These are phyloP conservation scores for Echinops telfairi DNA, from an alignment of 2,113 vertebrate genomes.

Conservation along the genomic window DNA sequence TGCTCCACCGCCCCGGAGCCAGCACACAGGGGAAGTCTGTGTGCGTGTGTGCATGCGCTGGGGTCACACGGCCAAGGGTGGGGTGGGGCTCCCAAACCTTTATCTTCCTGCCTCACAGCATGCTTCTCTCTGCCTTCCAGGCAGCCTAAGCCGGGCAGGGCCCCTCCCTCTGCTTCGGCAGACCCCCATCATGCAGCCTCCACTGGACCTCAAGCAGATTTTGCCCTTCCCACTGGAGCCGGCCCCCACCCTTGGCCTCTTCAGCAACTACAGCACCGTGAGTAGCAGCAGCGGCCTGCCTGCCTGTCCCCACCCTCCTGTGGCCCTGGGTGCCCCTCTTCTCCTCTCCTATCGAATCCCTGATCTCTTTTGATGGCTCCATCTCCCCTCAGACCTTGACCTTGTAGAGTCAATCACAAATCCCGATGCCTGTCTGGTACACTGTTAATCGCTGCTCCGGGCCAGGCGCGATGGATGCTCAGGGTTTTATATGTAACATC, in stretches of 20 bases:
- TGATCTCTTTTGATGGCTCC: not conserved
- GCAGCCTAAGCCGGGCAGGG: slow-evolving; percentile 86
- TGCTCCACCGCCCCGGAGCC: slow-evolving; percentile 15
- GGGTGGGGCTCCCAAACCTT: not conserved
- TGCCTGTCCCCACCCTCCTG: not conserved
- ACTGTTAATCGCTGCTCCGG: not conserved
- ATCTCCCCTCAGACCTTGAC: not conserved
- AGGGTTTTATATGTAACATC: not conserved
- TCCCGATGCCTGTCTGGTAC: not conserved
- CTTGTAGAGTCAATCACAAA: not conserved
- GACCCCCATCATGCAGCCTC: slow-evolving; percentile 85
- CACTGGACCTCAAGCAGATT: slow-evolving; percentile 86
- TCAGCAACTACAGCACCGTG: slow-evolving; percentile 86
- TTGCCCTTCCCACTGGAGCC: slow-evolving; percentile 86
- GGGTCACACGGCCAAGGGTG: not conserved
- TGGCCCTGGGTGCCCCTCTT: not conserved
- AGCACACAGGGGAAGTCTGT: slow-evolving; percentile 35
- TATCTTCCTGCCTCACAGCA: slow-evolving; percentile 20
- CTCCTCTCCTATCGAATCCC: not conserved
- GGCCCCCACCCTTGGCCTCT: slow-evolving; percentile 85
- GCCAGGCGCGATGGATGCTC: not conserved
- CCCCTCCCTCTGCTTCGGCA: slow-evolving; percentile 85
- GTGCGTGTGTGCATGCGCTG: not conserved
- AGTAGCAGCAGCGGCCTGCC: slow-evolving; percentile 71
- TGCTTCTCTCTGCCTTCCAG: slow-evolving; percentile 79